A percentile compares a stretch with the other conserved stretches of the same genome.
Conservation (phyloP, 2,113 vertebrate genomes). For the Pheucticus melanocephalus region DNA sequence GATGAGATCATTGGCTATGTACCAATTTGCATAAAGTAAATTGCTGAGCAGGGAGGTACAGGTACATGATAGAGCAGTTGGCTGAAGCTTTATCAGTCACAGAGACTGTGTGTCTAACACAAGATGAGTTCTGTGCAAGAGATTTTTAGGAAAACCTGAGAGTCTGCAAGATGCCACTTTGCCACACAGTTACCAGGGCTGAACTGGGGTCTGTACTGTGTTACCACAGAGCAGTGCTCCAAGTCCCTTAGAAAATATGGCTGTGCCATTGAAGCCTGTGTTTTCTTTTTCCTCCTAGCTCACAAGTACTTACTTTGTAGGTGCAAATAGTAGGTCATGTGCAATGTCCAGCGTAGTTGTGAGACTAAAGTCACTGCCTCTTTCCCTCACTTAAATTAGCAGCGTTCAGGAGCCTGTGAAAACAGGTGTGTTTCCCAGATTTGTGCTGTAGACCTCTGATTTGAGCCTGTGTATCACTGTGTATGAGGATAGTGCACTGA, state of each 20-base stretch:
- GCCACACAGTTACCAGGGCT: neutral
- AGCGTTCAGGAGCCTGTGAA: neutral
- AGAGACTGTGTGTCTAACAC: neutral
- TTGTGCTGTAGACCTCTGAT: neutral
- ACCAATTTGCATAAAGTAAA: neutral
- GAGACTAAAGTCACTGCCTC: neutral
- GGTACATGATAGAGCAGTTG: neutral
- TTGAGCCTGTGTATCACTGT: neutral
- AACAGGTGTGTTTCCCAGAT: accelerated
- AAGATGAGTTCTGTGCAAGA: neutral
- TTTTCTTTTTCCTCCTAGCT: neutral
- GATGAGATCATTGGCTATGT: neutral
- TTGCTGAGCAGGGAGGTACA: neutral
- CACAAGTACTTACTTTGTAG: neutral
- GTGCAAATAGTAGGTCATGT: neutral
- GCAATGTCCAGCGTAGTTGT: neutral
- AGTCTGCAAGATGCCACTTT: neutral
- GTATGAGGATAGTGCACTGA: neutral
- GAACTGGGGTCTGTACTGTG: neutral
- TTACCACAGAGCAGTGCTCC: neutral
- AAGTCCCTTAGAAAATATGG: neutral
- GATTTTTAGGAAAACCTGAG: neutral
- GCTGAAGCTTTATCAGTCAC: neutral
- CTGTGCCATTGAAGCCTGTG: accelerated
- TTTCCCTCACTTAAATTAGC: neutral